Base-by-base conservation (phyloP, 2,113 vertebrate species). In the Platysteira castanea region DNA sequence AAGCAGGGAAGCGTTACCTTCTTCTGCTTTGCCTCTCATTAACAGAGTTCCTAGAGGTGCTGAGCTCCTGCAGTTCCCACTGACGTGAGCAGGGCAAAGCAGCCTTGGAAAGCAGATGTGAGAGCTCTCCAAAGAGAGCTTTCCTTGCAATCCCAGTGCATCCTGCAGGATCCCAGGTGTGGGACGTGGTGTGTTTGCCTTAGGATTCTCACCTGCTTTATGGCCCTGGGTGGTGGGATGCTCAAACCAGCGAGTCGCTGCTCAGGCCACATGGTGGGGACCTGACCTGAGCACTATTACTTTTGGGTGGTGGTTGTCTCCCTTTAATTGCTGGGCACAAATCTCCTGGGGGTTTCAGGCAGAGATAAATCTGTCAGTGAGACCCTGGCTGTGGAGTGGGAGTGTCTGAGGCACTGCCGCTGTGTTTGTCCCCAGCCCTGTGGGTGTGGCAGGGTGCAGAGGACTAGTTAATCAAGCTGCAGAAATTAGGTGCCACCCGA, bases 401-500 rank as follows among this genome's bases (percentile, higher is more conserved):
- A 65, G n/a, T 14, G 49, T 82, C 53, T 63, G 77, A 82, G 37
- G 44, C 24, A 6, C 35, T 71, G 70, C 47, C n/a, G 1, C 1
- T 27, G 56, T 50, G 56, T 56, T 87, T 75, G 69, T 81, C 44
- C 41, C 15, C 17, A 18, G 60, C 41, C 65, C 65, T 10, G 15
- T 52, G 61, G 84, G 47, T 82, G 84, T 54, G 81, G 63, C 82
- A 63, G 71, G 15, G 67, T 82, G 70, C 87, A 90, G 59, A 59
- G 75, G 50, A 44, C 84, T 61, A 65, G 78, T 95, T 95, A 95
- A 96, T 95, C 87, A 90, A 64, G 57, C 57, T 82, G 74, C n/a
- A 84, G 86, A 47, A 84, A 92, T 89, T 28, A 87, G 86, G 80
- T 95, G 80, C 76, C 85, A 84, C 92, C 26, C 0, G 4, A 73